Evolutionary conservation across 2,888 invertebrate species (phyloP).

Genomic region (Tachina fera): DNA sequence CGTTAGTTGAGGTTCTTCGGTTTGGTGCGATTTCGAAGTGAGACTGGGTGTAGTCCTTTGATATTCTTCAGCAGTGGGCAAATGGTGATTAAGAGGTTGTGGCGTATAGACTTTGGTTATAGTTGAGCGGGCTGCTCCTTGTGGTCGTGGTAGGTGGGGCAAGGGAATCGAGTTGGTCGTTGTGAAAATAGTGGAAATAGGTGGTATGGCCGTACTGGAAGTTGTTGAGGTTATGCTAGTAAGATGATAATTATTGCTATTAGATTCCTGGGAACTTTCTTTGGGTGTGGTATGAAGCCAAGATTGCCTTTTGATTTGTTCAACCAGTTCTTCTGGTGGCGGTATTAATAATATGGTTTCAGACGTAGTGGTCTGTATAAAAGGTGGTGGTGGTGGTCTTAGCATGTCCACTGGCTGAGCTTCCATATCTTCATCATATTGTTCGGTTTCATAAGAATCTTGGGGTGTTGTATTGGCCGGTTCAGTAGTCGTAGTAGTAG

Average conservation of each 20-base stretch:
- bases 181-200: slow-evolving; percentile 15
- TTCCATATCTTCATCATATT: slow-evolving; percentile 78
- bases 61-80: slow-evolving; percentile 82
- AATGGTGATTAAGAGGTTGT: slow-evolving; percentile 74
- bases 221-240: slow-evolving; percentile 69
- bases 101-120: slow-evolving; percentile 86
- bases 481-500: slow-evolving; percentile 58
- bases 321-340: slow-evolving; percentile 81
- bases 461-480: slow-evolving; percentile 36
- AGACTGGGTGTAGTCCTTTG: slow-evolving; percentile 78
- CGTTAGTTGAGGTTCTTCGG: slow-evolving; percentile 64
- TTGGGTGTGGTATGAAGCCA: slow-evolving; percentile 76
- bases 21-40: slow-evolving; percentile 72
- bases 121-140: slow-evolving; percentile 83
- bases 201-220: slow-evolving; percentile 19
- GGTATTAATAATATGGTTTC: slow-evolving; percentile 82
- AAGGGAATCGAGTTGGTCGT: slow-evolving; percentile 45
- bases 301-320: slow-evolving; percentile 78
- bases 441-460: slow-evolving; percentile 73
- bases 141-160: slow-evolving; percentile 54
- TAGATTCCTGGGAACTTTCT: slow-evolving; percentile 46
- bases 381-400: slow-evolving; percentile 75
- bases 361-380: slow-evolving; percentile 78
- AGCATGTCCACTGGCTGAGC: slow-evolving; percentile 77
- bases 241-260: slow-evolving; percentile 55